Evolutionary conservation across 2,797 vertebrate genomes (phyloP).

Genomic region (Poeciliopsis paucimaculata): DNA sequence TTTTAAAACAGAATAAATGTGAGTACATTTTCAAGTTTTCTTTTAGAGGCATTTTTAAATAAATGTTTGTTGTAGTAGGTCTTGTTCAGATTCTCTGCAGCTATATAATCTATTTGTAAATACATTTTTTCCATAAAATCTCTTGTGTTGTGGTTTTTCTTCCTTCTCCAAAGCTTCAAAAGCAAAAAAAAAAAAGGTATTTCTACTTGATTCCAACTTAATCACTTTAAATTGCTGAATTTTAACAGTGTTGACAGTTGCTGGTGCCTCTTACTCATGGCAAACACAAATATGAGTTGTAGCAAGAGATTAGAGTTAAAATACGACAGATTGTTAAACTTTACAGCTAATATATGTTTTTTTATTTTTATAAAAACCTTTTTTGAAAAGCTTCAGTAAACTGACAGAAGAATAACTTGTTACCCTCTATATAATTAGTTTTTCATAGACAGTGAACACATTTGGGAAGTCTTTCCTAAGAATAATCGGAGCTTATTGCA

Average conservation of each 20-base stretch:
- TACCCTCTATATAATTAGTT: background rate
- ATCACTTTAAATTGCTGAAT: background rate
- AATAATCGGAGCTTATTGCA: slow-evolving; percentile 17
- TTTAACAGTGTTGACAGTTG: background rate
- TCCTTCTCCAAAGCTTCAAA: background rate
- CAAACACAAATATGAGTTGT: background rate
- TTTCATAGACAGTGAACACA: background rate
- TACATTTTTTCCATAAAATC: slow-evolving; percentile 52
- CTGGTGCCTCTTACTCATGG: background rate
- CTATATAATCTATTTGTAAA: slow-evolving; percentile 51
- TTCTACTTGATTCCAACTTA: background rate
- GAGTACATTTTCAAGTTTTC: slow-evolving; percentile 34
- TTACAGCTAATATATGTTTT: background rate
- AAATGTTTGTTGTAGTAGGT: slow-evolving; percentile 41
- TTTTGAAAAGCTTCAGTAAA: background rate
- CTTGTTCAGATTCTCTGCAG: slow-evolving; percentile 24
- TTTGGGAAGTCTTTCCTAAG: background rate
- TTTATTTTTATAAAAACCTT: background rate
- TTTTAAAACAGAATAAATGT: slow-evolving; percentile 55
- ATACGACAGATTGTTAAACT: background rate
- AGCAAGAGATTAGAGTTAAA: background rate
- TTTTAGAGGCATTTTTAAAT: slow-evolving; percentile 46
- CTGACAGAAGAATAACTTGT: background rate
- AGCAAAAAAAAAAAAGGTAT: background rate
- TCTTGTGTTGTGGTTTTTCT: background rate